These are phyloP conservation scores for Huso huso DNA, from an alignment of 2,797 vertebrate genomes.

Conservation along the genomic window DNA sequence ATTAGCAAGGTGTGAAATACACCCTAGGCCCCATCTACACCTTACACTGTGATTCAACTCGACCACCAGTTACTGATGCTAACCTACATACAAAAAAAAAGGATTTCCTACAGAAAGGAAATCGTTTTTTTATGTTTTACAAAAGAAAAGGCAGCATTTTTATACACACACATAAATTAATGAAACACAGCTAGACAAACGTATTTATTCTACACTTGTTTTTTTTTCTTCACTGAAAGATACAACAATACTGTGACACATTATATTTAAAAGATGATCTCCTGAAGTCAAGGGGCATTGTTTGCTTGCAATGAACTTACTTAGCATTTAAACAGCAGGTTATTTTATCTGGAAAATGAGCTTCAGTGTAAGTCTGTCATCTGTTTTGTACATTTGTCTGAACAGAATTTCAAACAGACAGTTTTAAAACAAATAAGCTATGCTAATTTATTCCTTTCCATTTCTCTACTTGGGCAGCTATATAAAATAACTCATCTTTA, in stretches of 20 bases:
- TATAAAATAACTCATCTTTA: neutral
- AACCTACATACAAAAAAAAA: slow-evolving; percentile 14
- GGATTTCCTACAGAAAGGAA: slow-evolving; percentile 20
- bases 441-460: neutral
- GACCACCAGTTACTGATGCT: slow-evolving; percentile 13
- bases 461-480: neutral
- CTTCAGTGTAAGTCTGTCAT: neutral
- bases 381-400: neutral
- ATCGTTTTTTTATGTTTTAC: slow-evolving; percentile 28
- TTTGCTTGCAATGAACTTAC: neutral
- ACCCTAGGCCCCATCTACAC: slow-evolving; percentile 54
- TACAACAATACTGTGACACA: neutral
- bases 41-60: slow-evolving; percentile 37
- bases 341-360: neutral
- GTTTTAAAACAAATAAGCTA: neutral
- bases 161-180: neutral
- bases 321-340: neutral
- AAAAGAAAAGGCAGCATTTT: neutral
- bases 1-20: slow-evolving; percentile 55
- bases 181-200: neutral
- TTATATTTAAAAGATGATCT: neutral
- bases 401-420: neutral
- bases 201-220: no score
- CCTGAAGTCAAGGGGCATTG: neutral
- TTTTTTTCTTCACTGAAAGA: no score